Percentiles rank a stretch among this genome's conserved stretches.
These are phyloP conservation scores for Ooceraea biroi DNA, from an alignment of 1,140 invertebrate genomes.

Conservation along the genomic window DNA sequence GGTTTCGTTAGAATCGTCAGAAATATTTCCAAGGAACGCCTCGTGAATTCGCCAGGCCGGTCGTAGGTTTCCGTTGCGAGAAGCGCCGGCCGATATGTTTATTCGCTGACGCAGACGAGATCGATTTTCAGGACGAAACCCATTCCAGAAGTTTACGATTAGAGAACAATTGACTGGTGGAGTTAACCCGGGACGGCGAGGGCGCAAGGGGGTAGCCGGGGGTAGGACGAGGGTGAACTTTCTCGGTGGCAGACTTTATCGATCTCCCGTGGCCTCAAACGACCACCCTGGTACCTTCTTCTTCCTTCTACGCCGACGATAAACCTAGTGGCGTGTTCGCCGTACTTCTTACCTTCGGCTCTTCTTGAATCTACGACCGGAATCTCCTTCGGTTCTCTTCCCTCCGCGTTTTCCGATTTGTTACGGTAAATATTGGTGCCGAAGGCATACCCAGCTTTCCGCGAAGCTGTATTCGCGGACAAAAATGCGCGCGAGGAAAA, in stretches of 20 bases:
- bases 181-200: constrained; percentile 64
- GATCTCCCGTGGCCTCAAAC: constrained; percentile 75
- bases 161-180: constrained; percentile 75
- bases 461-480: background rate
- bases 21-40: background rate
- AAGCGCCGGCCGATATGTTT: constrained; percentile 49
- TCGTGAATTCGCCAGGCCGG: constrained; percentile 12
- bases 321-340: constrained; percentile 69
- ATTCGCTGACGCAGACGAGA: constrained; percentile 48
- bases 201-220: no score
- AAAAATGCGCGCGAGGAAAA: background rate
- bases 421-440: constrained; percentile 7
- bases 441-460: background rate
- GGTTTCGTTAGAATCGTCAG: no score
- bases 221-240: constrained; percentile 67
- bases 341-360: constrained; percentile 64
- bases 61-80: constrained; percentile 8
- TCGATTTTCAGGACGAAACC: constrained; percentile 70
- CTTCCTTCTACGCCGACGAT: constrained; percentile 72
- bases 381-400: constrained; percentile 19
- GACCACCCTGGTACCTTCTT: constrained; percentile 75
- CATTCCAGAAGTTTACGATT: constrained; percentile 76
- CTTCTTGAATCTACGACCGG: constrained; percentile 56
- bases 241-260: constrained; percentile 77
- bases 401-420: background rate